Base-by-base conservation (phyloP, 2,888 invertebrate genomes). In the Patella caerulea region DNA sequence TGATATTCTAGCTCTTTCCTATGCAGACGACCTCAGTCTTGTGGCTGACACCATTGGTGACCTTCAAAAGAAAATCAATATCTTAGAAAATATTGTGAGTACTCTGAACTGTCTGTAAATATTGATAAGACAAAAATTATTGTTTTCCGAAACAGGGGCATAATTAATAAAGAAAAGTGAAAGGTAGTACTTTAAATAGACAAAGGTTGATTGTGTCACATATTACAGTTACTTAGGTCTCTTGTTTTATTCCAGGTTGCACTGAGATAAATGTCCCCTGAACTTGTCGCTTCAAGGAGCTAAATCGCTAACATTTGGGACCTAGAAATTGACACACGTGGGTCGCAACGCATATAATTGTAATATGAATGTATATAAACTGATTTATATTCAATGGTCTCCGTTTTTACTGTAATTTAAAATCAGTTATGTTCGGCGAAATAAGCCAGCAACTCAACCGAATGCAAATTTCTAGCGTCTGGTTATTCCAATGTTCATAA, bases 1-100 rank as follows among this genome's bases (percentile, higher is more conserved):
- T n/a, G 59, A 59, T n/a, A 59, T n/a, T 59, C 11, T 59, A 59
- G 17, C 15, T 59, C n/a, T 59, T 59, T 59, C 12, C 7, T 59
- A 59, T 59, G 59, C 59, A 59, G n/a, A 59, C 59, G n/a, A 59
- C 17, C 59, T 59, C 59, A 59, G n/a, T 14, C 59, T 59, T 59
- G 59, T 59, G 17, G 17, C 59, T 59, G 59, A 59, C 59, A 14
- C 59, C 19, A 59, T 59, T 59, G 11, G 12, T 59, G 59, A 1
- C 59, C 59, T 59, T 19, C 59, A 59, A 59, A 56, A 17, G 56
- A 56, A 59, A 59, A 59, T 59, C 17, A 59, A 59, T 59, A 15
- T 59, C 19, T 19, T 59, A 19, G 1, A 59, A 59, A 59, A 19
- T 12, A 12, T 59, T 29, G 29, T 3, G 59, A 59, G 59, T 15